phyloP scores from a whole-genome alignment of 1,140 invertebrate genomes.

The Adoxophyes honmai region DNA sequence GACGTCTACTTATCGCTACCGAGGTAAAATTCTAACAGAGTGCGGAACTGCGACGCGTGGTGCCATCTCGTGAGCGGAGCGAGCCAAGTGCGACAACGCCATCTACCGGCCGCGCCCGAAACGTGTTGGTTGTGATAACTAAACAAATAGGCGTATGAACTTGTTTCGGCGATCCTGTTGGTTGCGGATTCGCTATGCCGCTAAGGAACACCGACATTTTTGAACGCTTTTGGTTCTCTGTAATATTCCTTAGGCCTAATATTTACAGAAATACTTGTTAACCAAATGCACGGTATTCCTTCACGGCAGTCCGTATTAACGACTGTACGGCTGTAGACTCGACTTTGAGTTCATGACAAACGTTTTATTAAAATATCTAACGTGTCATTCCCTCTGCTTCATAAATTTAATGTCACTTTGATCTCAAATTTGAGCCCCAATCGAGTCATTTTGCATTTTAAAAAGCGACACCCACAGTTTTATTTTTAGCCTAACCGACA shows the following conservation, averaged over 20 bases:
- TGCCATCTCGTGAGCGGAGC: constrained; percentile 20
- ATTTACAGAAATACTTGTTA: constrained; percentile 20
- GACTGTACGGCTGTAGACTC: background rate
- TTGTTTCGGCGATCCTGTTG: constrained; percentile 19
- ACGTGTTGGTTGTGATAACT: constrained; percentile 55
- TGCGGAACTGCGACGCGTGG: background rate
- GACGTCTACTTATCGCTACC: constrained; percentile 30
- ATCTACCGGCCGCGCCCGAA: constrained; percentile 31
- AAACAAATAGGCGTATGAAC: constrained; percentile 21
- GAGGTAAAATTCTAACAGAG: constrained; percentile 23
- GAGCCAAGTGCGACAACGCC: constrained; percentile 23
- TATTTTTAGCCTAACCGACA: constrained; percentile 18
- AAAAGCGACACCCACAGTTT: constrained; percentile 23
- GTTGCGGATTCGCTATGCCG: constrained; percentile 29
- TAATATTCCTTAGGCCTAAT: constrained; percentile 43
- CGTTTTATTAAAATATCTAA: constrained; percentile 18
- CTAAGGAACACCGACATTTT: constrained; percentile 46
- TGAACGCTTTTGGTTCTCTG: constrained; percentile 19
- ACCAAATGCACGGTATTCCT: constrained; percentile 45
- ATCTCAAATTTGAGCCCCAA: constrained; percentile 65
- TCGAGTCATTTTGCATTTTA: constrained; percentile 47
- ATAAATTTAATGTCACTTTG: constrained; percentile 30
- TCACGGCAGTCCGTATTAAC: background rate
- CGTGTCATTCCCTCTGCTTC: constrained; percentile 16
- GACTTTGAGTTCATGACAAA: constrained; percentile 10